A percentile compares a stretch with the other conserved stretches of the same genome.
Evolutionary conservation across 2,113 vertebrate species (phyloP).

Genomic region (Dermatemys mawii): DNA sequence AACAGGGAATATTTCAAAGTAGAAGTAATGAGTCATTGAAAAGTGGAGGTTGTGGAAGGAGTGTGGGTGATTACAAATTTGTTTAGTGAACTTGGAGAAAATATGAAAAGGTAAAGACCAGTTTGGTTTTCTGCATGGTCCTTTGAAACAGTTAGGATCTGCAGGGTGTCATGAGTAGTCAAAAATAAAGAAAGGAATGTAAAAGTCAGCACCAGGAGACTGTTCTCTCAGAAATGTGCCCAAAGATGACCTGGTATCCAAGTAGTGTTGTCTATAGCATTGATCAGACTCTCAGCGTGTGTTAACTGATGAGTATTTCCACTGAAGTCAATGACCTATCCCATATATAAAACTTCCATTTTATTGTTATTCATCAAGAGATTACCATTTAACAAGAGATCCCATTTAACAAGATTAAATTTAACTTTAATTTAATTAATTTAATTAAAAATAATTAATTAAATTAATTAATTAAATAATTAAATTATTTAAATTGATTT

Average conservation of each 20-base stretch:
- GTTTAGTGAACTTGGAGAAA: not conserved
- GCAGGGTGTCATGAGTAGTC: not conserved
- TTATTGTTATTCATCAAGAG: not conserved
- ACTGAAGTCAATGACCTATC: not conserved
- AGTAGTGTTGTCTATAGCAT: not conserved
- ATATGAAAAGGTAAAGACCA: not conserved
- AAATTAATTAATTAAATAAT: no score
- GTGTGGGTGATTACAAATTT: not conserved
- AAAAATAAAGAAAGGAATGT: not conserved
- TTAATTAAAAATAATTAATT: no score
- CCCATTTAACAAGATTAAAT: no score
- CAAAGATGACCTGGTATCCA: not conserved
- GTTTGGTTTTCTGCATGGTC: not conserved
- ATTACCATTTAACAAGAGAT: no score
- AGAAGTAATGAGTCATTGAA: not conserved
- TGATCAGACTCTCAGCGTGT: not conserved
- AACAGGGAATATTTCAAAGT: not conserved
- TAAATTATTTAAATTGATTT: no score
- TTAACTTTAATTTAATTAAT: no score
- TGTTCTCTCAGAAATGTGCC: not conserved
- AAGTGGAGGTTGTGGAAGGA: not conserved
- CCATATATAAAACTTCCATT: not conserved
- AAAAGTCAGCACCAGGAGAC: rapidly evolving
- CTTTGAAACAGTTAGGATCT: rapidly evolving
- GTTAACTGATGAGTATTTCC: not conserved